Evolutionary conservation across 2,888 invertebrate species (phyloP).

Genomic region (Nebria salina): DNA sequence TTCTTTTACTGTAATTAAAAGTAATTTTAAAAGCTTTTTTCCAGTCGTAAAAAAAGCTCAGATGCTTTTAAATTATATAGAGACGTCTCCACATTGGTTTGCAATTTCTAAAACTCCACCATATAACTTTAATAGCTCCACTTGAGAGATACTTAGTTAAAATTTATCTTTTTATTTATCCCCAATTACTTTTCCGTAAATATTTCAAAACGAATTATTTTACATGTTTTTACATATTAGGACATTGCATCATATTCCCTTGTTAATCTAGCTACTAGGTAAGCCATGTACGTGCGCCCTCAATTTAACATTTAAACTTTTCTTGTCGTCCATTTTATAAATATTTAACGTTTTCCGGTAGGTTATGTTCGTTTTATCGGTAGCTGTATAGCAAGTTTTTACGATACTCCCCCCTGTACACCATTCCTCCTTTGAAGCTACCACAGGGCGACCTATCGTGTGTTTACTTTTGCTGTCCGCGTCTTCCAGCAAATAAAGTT

Average conservation of each 20-base stretch:
- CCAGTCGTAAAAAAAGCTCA: conserved; percentile 35
- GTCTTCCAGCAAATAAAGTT: neutral
- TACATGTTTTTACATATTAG: neutral
- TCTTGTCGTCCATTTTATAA: neutral
- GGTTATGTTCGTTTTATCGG: neutral
- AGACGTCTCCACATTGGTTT: conserved; percentile 12
- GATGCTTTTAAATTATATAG: conserved; percentile 31
- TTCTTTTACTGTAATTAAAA: conserved; percentile 40
- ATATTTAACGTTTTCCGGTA: neutral
- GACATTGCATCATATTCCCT: no score
- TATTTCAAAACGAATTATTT: neutral
- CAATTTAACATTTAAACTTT: neutral
- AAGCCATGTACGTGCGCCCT: no score
- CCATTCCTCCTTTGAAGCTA: neutral
- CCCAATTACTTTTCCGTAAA: neutral
- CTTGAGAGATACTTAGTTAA: neutral
- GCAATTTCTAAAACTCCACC: neutral
- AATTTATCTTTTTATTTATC: neutral
- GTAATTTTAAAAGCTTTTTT: conserved; percentile 45
- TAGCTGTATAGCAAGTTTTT: neutral
- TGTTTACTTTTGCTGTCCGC: neutral
- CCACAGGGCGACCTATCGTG: neutral
- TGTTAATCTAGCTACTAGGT: no score
- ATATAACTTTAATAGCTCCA: neutral
- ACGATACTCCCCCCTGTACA: neutral